phyloP scores from a whole-genome alignment of 2,113 vertebrate genomes.

The Thalassoma bifasciatum region DNA sequence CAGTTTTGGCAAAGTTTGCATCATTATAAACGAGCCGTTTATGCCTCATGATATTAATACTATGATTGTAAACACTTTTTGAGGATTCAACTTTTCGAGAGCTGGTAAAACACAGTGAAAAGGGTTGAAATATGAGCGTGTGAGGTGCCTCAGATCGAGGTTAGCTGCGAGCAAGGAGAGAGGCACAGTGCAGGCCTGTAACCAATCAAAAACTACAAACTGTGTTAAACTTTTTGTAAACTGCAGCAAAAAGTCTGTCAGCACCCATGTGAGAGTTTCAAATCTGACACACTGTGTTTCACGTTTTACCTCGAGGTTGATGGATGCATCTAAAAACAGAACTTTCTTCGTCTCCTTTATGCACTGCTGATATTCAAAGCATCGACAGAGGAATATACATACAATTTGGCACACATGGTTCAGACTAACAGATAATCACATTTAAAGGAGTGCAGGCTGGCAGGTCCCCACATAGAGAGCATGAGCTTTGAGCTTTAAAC shows the following conservation, averaged over 20 bases:
- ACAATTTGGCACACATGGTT: conserved; percentile 87
- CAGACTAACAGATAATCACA: conserved; percentile 82
- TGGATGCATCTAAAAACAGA: conserved; percentile 74
- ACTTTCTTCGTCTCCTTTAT: conserved; percentile 76
- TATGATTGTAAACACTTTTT: conserved; percentile 59
- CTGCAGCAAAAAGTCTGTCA: conserved; percentile 68
- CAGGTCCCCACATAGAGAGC: conserved; percentile 71
- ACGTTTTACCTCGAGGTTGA: conserved; percentile 61
- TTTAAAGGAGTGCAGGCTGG: conserved; percentile 78
- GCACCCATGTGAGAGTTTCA: conserved; percentile 72
- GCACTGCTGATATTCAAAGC: conserved; percentile 84
- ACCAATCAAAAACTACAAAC: conserved; percentile 55
- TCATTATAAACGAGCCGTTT: no score
- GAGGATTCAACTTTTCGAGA: conserved; percentile 26
- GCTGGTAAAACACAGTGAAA: conserved; percentile 63
- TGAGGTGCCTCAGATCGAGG: conserved; percentile 63
- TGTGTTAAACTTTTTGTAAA: conserved; percentile 56
- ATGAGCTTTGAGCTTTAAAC: conserved; percentile 84
- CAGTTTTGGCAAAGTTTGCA: conserved; percentile 39
- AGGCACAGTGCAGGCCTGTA: conserved; percentile 72
- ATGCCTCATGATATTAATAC: conserved; percentile 44
- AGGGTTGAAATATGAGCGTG: conserved; percentile 42
- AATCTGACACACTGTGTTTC: conserved; percentile 60
- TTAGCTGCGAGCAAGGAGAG: conserved; percentile 66
- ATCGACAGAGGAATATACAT: conserved; percentile 80